Conservation (phyloP, 2,888 invertebrate species). For the Emmelina monodactyla region DNA sequence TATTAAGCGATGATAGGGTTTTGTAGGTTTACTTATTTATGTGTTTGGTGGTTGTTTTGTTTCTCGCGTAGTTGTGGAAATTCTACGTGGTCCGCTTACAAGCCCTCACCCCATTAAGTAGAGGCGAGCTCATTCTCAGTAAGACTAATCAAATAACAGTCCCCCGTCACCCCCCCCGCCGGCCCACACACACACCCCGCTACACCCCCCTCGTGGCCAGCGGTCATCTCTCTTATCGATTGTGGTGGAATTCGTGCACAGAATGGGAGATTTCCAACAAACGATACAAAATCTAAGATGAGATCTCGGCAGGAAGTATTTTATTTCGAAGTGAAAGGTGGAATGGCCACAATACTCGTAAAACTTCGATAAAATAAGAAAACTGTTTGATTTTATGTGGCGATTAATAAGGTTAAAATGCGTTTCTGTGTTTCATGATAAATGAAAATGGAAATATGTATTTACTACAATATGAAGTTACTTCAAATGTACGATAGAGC, state of each 20-base stretch:
- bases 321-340: slow-evolving; percentile 4
- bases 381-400: background rate
- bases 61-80: slow-evolving; percentile 38
- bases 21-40: background rate
- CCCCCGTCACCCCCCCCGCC: slow-evolving; percentile 37
- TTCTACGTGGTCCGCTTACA: slow-evolving; percentile 61
- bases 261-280: slow-evolving; percentile 62
- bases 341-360: background rate
- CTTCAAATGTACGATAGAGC: no score
- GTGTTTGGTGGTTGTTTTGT: slow-evolving; percentile 13
- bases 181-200: slow-evolving; percentile 25
- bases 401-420: background rate
- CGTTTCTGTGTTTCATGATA: background rate
- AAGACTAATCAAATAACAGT: slow-evolving; percentile 68
- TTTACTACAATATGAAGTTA: no score
- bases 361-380: no score
- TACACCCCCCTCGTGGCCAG: slow-evolving; percentile 48
- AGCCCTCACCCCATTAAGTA: slow-evolving; percentile 63
- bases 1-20: slow-evolving; percentile 54
- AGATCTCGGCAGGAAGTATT: slow-evolving; percentile 30
- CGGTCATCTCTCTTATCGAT: slow-evolving; percentile 67
- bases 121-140: slow-evolving; percentile 66
- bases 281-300: slow-evolving; percentile 40
- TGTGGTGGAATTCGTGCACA: slow-evolving; percentile 66
- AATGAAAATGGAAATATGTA: no score